Base-by-base conservation (phyloP, 2,888 invertebrate genomes). In the Prenolepis imparis region DNA sequence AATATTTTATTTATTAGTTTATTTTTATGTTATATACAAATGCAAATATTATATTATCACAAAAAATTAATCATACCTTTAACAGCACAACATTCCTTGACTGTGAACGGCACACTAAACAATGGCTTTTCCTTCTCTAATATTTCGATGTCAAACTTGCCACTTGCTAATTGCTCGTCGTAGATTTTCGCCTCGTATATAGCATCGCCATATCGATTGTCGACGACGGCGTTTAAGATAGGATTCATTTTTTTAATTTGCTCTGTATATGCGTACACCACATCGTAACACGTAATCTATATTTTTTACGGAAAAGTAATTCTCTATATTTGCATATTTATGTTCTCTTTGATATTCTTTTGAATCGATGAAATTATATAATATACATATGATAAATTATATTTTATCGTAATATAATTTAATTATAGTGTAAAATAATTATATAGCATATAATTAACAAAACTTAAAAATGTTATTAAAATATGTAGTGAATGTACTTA, bases 61-160 rank as follows among this genome's bases (percentile, higher is more conserved):
- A 36, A 57, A 5, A 44, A 44, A 39, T 11, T 61, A 74, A 11
- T 59, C 4, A 15, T 93, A 96, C 97, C 98, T 96, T 97, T 96
- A 2, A 98, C 96, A 68, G 96, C 96, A 90, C 98, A 97, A 90
- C 97, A 97, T 94, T 98, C 98, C 94, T 98, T 98, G 0, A 98
- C 97, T 8, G 98, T 98, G 86, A 98, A 95, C 0, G 98, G 98
- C 5, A 98, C 96, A 5, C 98, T 98, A 12, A 98, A 95, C 84
- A 98, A 95, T 0, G 98, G 98, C 89, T 96, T 97, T 67, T 97
- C 96, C 82, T 96, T 95, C 86, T 96, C 96, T 91, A 97, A 95
- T 74, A 96, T 96, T 61, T 96, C 96, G n/a, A 96, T 95, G 3
- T 95, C 95, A 64, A 96, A 95, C 21, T 95, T 92, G 36, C 96